These are phyloP conservation scores for Euglossa dilemma DNA, from an alignment of 1,140 invertebrate species.

Conservation along the genomic window DNA sequence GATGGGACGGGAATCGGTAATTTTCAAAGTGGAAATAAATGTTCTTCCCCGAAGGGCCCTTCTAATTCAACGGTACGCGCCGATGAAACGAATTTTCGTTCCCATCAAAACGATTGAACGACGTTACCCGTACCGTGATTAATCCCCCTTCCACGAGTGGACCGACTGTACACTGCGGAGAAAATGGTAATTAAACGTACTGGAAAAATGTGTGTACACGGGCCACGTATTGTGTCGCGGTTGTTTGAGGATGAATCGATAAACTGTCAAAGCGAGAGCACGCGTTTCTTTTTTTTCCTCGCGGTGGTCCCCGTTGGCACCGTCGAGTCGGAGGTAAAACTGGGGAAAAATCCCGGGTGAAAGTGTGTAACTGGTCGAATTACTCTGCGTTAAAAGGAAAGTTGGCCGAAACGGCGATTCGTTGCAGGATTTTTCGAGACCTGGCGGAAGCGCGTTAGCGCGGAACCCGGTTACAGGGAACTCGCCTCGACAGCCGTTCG, in stretches of 20 bases:
- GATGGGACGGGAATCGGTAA: not conserved
- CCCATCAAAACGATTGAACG: not conserved
- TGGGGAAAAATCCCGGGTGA: not conserved
- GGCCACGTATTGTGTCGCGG: not conserved
- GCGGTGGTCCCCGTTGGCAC: not conserved
- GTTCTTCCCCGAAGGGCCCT: not conserved
- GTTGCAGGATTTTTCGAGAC: not conserved
- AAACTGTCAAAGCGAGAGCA: not conserved
- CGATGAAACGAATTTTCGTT: not conserved
- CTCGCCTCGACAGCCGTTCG: not conserved
- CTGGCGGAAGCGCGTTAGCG: not conserved
- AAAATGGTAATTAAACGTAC: not conserved
- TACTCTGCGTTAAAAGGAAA: not conserved
- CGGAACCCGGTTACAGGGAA: too few relatives aligned
- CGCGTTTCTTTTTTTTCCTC: not conserved
- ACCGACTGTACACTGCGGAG: not conserved
- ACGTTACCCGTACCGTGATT: not conserved
- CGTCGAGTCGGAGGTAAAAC: not conserved
- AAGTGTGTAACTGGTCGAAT: not conserved
- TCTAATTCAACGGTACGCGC: not conserved
- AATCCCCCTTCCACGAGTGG: not conserved
- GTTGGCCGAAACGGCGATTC: not conserved
- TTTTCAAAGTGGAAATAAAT: not conserved
- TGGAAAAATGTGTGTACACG: not conserved
- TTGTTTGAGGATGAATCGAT: not conserved